phyloP scores from a whole-genome alignment of 2,113 vertebrate species.

The Rhea pennata region DNA sequence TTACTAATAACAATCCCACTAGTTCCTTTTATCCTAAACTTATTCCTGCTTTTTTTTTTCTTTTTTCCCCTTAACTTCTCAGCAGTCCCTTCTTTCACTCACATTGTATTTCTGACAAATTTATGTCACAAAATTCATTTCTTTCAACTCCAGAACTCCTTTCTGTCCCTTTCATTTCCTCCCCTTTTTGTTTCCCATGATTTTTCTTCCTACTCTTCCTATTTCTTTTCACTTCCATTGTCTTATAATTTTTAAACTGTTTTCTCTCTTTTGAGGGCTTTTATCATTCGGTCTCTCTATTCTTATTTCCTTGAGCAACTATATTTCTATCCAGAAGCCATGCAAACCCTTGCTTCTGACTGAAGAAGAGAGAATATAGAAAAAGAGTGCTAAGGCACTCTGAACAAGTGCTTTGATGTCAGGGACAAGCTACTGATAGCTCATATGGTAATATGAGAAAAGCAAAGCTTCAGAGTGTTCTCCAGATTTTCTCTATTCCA shows the following conservation, averaged over 20 bases:
- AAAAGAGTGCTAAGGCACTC: neutral
- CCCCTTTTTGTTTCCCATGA: neutral
- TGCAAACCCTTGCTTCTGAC: neutral
- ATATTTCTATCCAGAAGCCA: neutral
- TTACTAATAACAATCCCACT: neutral
- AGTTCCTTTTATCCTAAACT: neutral
- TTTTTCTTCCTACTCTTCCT: neutral
- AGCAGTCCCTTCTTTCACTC: neutral
- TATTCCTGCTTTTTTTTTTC: neutral
- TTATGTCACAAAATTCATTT: neutral
- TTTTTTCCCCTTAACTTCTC: neutral
- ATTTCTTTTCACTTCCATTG: neutral
- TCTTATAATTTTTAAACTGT: neutral
- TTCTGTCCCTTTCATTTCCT: rapidly evolving
- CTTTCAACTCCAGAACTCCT: neutral
- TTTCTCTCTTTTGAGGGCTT: neutral
- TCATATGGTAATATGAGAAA: neutral
- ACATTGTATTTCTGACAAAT: neutral
- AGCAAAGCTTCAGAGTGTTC: neutral
- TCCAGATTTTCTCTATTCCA: neutral
- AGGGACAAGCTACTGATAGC: neutral
- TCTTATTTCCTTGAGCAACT: neutral
- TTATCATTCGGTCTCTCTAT: neutral
- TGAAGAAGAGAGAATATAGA: neutral
- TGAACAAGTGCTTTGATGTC: neutral